Percentiles rank a stretch among this genome's conserved stretches.
Evolutionary conservation across 2,113 vertebrate genomes (phyloP).

Genomic region (Anarrhichthys ocellatus): DNA sequence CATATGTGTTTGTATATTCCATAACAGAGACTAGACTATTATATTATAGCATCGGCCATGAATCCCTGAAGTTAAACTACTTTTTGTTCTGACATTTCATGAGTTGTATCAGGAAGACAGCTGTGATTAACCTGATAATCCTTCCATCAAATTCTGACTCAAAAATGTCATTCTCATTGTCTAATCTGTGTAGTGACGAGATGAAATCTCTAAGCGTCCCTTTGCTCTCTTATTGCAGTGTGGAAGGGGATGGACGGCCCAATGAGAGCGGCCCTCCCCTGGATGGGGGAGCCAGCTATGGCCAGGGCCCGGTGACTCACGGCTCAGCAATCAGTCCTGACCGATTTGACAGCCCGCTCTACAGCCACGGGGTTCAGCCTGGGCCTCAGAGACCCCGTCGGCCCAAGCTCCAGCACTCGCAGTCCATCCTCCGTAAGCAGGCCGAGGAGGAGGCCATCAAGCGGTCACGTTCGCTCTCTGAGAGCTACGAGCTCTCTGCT

Average conservation of each 20-base stretch:
- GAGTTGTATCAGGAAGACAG: neutral
- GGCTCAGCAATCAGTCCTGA: constrained; percentile 92
- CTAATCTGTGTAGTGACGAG: neutral
- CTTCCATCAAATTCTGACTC: neutral
- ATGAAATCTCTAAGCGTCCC: neutral
- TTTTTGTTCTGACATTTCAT: constrained; percentile 3
- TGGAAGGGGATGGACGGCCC: constrained; percentile 94
- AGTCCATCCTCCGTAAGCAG: constrained; percentile 96
- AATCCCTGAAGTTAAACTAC: constrained; percentile 14
- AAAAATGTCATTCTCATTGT: neutral
- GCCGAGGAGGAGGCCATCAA: constrained; percentile 99
- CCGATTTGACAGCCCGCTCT: constrained; percentile 88
- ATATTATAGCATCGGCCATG: no score
- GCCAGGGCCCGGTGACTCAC: constrained; percentile 88
- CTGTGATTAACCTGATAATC: constrained; percentile 16
- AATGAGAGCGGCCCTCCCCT: constrained; percentile 89
- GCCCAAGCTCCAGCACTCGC: constrained; percentile 95
- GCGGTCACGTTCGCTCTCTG: constrained; percentile 94
- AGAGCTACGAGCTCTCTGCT: constrained; percentile 99
- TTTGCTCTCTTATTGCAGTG: constrained; percentile 80
- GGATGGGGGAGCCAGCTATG: constrained; percentile 89
- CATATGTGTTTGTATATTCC: constrained; percentile 1
- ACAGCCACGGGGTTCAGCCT: constrained; percentile 86
- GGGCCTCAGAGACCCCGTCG: constrained; percentile 91
- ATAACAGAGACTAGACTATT: neutral